Evolutionary conservation across 2,888 invertebrate species (phyloP).

Genomic region (Ariolimax columbianus): DNA sequence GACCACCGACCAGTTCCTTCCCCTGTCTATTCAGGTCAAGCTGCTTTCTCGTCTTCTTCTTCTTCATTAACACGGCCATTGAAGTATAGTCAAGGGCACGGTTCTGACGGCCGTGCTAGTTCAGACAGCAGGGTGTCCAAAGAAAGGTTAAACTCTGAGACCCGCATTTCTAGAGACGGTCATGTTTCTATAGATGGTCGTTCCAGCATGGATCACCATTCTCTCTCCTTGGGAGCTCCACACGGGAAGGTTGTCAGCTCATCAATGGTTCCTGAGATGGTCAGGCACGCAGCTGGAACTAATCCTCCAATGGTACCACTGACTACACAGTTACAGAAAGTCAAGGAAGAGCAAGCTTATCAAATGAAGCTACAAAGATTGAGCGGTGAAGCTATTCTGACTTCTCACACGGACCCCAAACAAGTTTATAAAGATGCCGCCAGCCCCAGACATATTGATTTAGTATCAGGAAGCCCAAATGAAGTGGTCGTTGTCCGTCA

Average conservation of each 20-base stretch:
- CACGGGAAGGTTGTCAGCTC: slow-evolving; percentile 18
- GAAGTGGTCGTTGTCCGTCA: slow-evolving; percentile 46
- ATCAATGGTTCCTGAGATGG: slow-evolving; percentile 37
- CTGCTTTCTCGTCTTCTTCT: slow-evolving; percentile 20
- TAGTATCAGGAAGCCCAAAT: slow-evolving; percentile 9
- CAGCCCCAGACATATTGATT: not conserved
- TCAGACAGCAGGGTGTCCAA: not conserved
- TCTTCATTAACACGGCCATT: not conserved
- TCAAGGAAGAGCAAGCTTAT: slow-evolving; percentile 44
- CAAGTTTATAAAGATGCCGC: slow-evolving; percentile 18
- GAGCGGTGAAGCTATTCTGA: not conserved
- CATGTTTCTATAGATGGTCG: slow-evolving; percentile 28
- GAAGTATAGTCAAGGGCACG: not conserved
- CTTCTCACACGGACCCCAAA: slow-evolving; percentile 9
- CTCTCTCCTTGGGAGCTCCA: not conserved
- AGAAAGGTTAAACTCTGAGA: not conserved
- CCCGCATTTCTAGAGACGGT: slow-evolving; percentile 21
- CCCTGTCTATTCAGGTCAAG: slow-evolving; percentile 30
- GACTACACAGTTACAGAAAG: slow-evolving; percentile 48
- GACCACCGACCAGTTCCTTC: slow-evolving; percentile 33
- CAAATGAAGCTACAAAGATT: slow-evolving; percentile 41
- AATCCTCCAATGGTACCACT: slow-evolving; percentile 45
- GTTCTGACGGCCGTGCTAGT: not conserved
- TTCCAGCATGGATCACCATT: slow-evolving; percentile 23
- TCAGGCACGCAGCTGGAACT: slow-evolving; percentile 17